Evolutionary conservation across 2,113 vertebrate genomes (phyloP).

Genomic region (Laticauda colubrina): DNA sequence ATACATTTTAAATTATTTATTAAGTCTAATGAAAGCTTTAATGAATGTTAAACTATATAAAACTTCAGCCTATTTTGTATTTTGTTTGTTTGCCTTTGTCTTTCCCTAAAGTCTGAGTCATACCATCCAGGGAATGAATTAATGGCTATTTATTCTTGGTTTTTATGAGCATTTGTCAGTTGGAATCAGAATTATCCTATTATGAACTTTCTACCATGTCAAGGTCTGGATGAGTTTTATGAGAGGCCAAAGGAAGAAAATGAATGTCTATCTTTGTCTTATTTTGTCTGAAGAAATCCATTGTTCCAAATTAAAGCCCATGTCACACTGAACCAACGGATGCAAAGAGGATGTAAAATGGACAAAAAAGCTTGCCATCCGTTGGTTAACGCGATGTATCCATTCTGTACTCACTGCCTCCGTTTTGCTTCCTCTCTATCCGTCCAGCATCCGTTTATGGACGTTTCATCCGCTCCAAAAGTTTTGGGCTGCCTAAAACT

Average conservation of each 20-base stretch:
- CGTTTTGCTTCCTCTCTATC: too few species aligned
- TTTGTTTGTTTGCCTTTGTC: background rate
- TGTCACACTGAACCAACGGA: too few species aligned
- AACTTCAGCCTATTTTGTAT: background rate
- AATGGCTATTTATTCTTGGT: background rate
- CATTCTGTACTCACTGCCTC: too few species aligned
- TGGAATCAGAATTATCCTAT: conserved; percentile 2
- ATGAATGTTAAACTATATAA: conserved; percentile 6
- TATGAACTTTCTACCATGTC: background rate
- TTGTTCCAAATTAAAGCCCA: background rate
- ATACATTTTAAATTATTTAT: conserved; percentile 56
- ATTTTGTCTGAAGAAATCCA: background rate
- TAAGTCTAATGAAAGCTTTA: conserved; percentile 35
- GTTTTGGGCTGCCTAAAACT: too few species aligned
- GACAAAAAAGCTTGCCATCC: too few species aligned
- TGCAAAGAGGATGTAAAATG: too few species aligned
- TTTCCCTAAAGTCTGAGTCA: background rate
- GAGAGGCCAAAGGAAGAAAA: background rate
- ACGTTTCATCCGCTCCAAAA: too few species aligned
- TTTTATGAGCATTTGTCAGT: background rate
- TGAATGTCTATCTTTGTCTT: background rate
- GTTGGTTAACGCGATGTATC: too few species aligned
- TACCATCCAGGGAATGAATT: background rate
- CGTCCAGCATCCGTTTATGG: too few species aligned
- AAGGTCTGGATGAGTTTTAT: background rate